Conservation (phyloP, 2,888 invertebrate species). For the Myopa tessellatipennis region DNA sequence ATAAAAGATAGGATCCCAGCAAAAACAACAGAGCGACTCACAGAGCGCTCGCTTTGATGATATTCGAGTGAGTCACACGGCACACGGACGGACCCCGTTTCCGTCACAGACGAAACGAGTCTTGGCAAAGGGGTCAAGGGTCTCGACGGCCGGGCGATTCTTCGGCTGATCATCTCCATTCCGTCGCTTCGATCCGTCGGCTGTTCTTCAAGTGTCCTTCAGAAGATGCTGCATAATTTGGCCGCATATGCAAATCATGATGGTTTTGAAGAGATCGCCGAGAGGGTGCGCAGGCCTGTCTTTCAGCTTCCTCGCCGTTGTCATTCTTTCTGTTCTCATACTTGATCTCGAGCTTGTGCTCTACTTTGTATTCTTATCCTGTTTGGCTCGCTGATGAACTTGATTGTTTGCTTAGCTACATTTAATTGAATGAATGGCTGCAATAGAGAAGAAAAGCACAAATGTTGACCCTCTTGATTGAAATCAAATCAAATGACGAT, state of each 20-base stretch:
- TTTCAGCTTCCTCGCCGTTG: not conserved
- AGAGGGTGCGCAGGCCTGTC: not conserved
- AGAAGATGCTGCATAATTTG: conserved; percentile 26
- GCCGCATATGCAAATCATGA: conserved; percentile 34
- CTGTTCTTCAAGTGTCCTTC: conserved; percentile 12
- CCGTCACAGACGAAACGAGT: not conserved
- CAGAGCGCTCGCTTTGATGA: not conserved
- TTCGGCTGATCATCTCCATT: not conserved
- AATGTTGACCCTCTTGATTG: conserved; percentile 39
- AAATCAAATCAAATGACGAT: conserved; percentile 44
- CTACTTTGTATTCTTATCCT: conserved; percentile 33
- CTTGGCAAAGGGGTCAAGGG: conserved; percentile 23
- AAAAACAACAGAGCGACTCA: not conserved
- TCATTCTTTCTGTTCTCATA: too few relatives aligned
- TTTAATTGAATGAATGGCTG: conserved; percentile 38
- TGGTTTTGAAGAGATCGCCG: not conserved
- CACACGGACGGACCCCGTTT: not conserved
- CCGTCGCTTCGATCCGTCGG: not conserved
- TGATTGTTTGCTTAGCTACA: conserved; percentile 54
- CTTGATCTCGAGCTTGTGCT: not conserved
- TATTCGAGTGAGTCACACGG: too few relatives aligned
- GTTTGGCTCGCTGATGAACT: conserved; percentile 54
- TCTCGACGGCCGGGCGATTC: not conserved
- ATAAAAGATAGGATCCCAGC: not conserved
- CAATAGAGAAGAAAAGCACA: conserved; percentile 30